phyloP scores from a whole-genome alignment of 2,113 vertebrate species.

The Ursus arctos region DNA sequence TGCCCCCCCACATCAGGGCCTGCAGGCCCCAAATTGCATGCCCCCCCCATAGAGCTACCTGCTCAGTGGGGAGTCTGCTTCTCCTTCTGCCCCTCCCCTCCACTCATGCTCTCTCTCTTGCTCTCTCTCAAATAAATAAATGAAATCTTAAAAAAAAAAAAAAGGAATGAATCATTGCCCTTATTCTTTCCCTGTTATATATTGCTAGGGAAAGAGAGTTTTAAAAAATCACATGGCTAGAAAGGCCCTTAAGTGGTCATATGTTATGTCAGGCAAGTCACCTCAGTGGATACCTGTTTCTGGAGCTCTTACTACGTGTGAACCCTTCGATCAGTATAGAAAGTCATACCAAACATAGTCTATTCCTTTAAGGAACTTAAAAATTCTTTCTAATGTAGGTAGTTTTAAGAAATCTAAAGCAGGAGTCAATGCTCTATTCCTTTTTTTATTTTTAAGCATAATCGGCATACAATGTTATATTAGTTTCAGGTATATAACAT shows the following conservation, averaged over 20 bases:
- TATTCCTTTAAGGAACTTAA: slow-evolving; percentile 25
- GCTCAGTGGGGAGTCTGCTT: background rate
- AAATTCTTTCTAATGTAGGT: background rate
- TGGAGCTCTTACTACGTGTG: background rate
- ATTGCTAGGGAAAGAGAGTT: background rate
- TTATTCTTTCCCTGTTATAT: slow-evolving; percentile 5
- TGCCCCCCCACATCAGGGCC: no score
- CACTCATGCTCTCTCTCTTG: background rate
- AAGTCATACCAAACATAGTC: background rate
- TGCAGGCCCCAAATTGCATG: no score
- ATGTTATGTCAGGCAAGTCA: background rate
- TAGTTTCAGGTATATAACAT: background rate
- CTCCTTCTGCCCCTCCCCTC: background rate
- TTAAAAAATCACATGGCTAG: background rate
- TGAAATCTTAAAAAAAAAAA: background rate
- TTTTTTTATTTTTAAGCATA: background rate
- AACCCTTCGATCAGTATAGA: background rate
- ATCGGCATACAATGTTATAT: background rate
- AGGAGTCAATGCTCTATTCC: background rate
- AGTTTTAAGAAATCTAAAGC: slow-evolving; percentile 56
- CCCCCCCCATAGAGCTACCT: no score
- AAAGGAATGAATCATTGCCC: background rate
- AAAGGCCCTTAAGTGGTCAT: background rate
- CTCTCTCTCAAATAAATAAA: no score
- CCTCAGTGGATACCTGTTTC: background rate